A percentile compares a stretch with the other conserved stretches of the same genome.
Conservation (phyloP, 2,888 invertebrate genomes). For the Phengaris alcon region DNA sequence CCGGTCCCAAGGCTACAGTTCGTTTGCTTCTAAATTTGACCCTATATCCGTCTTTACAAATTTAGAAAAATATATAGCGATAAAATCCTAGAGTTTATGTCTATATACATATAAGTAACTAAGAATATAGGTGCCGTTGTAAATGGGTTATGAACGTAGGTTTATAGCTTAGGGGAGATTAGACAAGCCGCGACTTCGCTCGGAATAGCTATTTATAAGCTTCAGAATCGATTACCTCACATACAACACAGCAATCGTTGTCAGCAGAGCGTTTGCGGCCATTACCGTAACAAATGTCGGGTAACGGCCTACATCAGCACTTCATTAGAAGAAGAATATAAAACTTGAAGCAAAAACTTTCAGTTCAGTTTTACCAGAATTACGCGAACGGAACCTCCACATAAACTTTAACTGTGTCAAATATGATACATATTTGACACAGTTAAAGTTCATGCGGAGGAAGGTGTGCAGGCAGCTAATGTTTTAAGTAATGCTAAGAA, state of each 20-base stretch:
- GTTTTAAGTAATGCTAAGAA: too few relatives aligned
- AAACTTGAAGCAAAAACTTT: neutral
- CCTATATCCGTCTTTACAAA: neutral
- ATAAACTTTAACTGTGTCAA: too few relatives aligned
- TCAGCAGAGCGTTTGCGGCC: neutral
- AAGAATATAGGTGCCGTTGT: too few relatives aligned
- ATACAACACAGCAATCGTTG: neutral
- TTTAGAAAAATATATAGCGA: neutral
- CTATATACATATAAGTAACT: too few relatives aligned
- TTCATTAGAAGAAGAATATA: neutral
- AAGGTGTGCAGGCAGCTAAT: too few relatives aligned
- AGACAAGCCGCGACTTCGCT: neutral
- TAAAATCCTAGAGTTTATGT: neutral
- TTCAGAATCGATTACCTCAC: neutral
- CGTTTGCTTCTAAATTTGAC: neutral
- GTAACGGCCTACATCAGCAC: conserved; percentile 13
- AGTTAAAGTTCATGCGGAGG: too few relatives aligned
- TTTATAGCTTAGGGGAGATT: too few relatives aligned
- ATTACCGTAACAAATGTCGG: neutral
- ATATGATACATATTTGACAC: too few relatives aligned
- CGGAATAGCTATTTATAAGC: neutral
- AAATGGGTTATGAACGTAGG: too few relatives aligned
- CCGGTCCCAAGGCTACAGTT: neutral
- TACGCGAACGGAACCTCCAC: too few relatives aligned
- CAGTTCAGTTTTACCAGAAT: too few relatives aligned